These are phyloP conservation scores for Leucozona laternaria DNA, from an alignment of 2,888 invertebrate species.

Conservation along the genomic window DNA sequence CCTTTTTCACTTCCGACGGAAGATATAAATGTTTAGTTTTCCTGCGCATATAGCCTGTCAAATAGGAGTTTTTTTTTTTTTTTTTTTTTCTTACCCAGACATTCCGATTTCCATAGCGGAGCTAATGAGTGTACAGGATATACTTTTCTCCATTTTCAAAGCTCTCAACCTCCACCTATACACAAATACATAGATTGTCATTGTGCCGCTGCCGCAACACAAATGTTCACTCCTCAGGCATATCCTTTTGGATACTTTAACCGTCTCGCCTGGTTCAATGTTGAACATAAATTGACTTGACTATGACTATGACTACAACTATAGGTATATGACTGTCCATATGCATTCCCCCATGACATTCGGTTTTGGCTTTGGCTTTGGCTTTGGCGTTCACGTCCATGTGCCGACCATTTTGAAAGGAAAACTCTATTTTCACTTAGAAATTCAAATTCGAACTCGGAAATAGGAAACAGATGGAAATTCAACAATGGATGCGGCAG, in stretches of 20 bases:
- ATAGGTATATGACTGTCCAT: not conserved
- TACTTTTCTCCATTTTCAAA: not conserved
- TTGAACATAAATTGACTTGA: constrained; percentile 49
- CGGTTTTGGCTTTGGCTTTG: not conserved
- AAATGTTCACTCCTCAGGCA: constrained; percentile 22
- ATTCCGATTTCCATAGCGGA: constrained; percentile 14
- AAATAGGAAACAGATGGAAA: constrained; percentile 41
- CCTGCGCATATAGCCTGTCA: constrained; percentile 29
- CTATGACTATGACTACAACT: not conserved
- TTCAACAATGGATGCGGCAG: constrained; percentile 29
- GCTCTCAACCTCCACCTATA: not conserved
- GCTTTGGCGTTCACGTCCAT: not conserved
- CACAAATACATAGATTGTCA: not conserved
- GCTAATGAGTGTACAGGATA: constrained; percentile 32
- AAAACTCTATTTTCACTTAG: constrained; percentile 38
- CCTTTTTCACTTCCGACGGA: constrained; percentile 27
- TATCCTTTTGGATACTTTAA: constrained; percentile 48
- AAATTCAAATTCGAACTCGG: constrained; percentile 36
- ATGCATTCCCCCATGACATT: constrained; percentile 9
- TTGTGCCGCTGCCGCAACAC: constrained; percentile 3
- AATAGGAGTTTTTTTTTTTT: not conserved
- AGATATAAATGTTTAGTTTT: constrained; percentile 34
- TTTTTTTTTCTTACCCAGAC: not conserved
- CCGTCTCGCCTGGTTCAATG: constrained; percentile 54
- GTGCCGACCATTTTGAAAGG: constrained; percentile 10